A percentile compares a stretch with the other conserved stretches of the same genome.
phyloP scores from a whole-genome alignment of 1,140 invertebrate species.

The Globodera ellingtonae region DNA sequence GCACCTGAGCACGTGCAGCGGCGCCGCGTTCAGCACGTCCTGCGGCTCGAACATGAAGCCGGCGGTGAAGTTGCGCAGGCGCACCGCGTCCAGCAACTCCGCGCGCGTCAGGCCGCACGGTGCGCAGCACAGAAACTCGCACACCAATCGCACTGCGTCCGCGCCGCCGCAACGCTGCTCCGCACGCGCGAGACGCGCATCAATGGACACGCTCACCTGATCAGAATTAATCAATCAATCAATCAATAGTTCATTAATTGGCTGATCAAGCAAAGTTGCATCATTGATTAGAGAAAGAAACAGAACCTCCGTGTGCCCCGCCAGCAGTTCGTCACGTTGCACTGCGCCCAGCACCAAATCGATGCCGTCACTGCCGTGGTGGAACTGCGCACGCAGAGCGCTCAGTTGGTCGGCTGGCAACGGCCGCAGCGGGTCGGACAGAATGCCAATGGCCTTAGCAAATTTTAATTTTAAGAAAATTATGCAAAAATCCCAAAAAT shows the following conservation, averaged over 20 bases:
- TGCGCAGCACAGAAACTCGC: slow-evolving; percentile 46
- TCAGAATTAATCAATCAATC: not conserved
- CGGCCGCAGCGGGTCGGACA: not conserved
- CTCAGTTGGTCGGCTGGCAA: slow-evolving; percentile 36
- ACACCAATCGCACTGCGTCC: slow-evolving; percentile 45
- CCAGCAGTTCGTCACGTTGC: slow-evolving; percentile 42
- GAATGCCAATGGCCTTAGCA: not conserved
- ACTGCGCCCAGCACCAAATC: slow-evolving; percentile 37
- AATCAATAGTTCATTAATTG: not conserved
- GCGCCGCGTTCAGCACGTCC: slow-evolving; percentile 44
- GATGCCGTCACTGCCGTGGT: slow-evolving; percentile 10
- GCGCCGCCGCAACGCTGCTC: slow-evolving; percentile 38
- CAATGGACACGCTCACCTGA: slow-evolving; percentile 26
- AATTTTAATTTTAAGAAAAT: not conserved
- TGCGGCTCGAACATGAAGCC: slow-evolving; percentile 49
- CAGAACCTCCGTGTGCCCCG: slow-evolving; percentile 24
- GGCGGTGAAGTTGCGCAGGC: slow-evolving; percentile 41
- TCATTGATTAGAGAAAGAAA: not conserved
- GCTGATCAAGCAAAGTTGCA: not conserved
- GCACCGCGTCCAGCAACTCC: slow-evolving; percentile 45
- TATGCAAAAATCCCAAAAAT: not conserved
- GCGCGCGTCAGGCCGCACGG: slow-evolving; percentile 43
- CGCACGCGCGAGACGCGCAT: slow-evolving; percentile 35
- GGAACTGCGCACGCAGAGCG: slow-evolving; percentile 11
- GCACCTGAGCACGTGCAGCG: slow-evolving; percentile 40